These are phyloP conservation scores for Limosa lapponica DNA, from an alignment of 2,797 vertebrate genomes.

Conservation along the genomic window DNA sequence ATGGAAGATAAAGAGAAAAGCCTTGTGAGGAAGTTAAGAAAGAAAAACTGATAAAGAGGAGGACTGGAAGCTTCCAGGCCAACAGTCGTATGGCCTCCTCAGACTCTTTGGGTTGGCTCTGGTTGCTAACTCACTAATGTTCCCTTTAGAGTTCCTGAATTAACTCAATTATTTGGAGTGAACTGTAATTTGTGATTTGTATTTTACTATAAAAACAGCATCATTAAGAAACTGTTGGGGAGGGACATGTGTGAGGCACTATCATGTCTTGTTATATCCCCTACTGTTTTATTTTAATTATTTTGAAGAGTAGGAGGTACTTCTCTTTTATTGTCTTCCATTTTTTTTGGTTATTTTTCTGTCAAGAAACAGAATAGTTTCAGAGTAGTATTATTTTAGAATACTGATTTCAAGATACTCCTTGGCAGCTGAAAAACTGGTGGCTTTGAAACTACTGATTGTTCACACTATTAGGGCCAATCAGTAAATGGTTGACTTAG, in stretches of 20 bases:
- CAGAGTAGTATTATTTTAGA: neutral
- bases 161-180: neutral
- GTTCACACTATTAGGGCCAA: neutral
- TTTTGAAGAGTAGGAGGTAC: neutral
- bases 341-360: neutral
- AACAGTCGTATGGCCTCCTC: neutral
- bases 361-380: neutral
- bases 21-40: neutral
- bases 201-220: neutral
- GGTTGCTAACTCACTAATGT: neutral
- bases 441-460: neutral
- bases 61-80: neutral
- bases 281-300: neutral
- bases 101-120: neutral
- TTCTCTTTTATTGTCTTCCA: neutral
- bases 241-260: neutral
- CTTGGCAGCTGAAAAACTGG: neutral
- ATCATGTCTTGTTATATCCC: neutral
- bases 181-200: neutral
- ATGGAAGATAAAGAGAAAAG: neutral
- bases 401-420: neutral
- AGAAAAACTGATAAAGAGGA: neutral
- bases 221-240: neutral
- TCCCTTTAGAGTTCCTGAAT: neutral
- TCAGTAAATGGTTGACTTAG: neutral